These are phyloP conservation scores for Cremastinae sp. DNA, from an alignment of 2,888 invertebrate genomes.

Conservation along the genomic window DNA sequence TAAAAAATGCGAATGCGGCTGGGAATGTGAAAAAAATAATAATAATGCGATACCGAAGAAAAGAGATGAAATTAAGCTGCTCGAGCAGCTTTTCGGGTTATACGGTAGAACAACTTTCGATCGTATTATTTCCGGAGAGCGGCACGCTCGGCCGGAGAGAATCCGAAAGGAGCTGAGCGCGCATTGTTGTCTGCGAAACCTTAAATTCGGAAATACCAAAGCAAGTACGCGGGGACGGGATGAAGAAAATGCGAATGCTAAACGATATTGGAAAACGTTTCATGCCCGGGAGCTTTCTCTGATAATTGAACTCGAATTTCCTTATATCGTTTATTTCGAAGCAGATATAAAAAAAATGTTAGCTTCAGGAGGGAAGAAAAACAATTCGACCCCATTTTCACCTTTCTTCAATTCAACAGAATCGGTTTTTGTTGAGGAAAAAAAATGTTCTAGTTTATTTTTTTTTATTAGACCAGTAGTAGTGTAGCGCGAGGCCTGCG, in stretches of 20 bases:
- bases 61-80: conserved; percentile 26
- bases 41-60: neutral
- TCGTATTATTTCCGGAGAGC: conserved; percentile 39
- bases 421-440: too few species aligned
- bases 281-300: conserved; percentile 53
- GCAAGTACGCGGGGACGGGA: too few species aligned
- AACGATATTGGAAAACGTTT: conserved; percentile 63
- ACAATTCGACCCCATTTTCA: too few species aligned
- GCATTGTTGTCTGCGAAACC: conserved; percentile 31
- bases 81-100: conserved; percentile 34
- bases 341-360: conserved; percentile 1
- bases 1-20: neutral
- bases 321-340: conserved; percentile 16
- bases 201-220: conserved; percentile 34
- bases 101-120: conserved; percentile 35
- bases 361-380: neutral
- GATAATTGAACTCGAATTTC: conserved; percentile 61
- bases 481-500: too few species aligned
- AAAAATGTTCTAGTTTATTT: too few species aligned
- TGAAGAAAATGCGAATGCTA: conserved; percentile 50
- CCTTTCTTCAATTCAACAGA: too few species aligned
- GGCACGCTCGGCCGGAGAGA: conserved; percentile 9
- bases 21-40: conserved; percentile 22
- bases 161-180: conserved; percentile 18
- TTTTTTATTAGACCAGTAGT: too few species aligned